Base-by-base conservation (phyloP, 2,888 invertebrate species). In the Drosophila testacea region DNA sequence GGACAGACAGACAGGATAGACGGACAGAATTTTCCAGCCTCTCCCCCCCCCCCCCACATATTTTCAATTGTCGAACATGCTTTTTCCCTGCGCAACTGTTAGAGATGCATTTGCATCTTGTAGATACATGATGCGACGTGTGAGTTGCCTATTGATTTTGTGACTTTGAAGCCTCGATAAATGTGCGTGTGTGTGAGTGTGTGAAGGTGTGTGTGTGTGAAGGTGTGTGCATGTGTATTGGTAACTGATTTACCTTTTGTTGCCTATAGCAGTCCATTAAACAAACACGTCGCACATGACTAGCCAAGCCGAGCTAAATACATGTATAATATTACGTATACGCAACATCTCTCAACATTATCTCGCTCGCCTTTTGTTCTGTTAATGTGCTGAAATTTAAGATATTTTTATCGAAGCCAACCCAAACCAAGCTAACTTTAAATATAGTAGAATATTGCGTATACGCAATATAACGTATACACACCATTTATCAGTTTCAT, bases 51-150 rank as follows among this genome's bases (percentile, higher is more conserved):
- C 28, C 28, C n/a, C n/a, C 30, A 0, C 11, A 2, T 11, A 6
- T 28, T 10, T 6, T 3, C 11, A 2, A 5, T 46, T 7, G n/a
- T 6, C 47, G 6, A 0, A 11, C 11, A 6, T 6, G 28, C 4
- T 13, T 47, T 30, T 30, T 10, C 13, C 30, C 10, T 6, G 3
- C 16, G 10, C 34, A 50, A 34, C n/a, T 50, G 34, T 50, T 39
- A 6, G 38, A 30, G 28, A 13, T 47, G 39, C 62, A 63, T 55
- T 73, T 73, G 69, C 69, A 64, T 74, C 63, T 73, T 64, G 59
- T 50, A 41, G 41, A 60, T 30, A 41, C 48, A 38, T 44, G 41
- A 55, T n/a, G 34, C 27, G 32, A 41, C 47, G 42, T 54, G 64
- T 48, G 48, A 38, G 42, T 54, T 36, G 22, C 32, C 50, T 36